Evolutionary conservation across 2,113 vertebrate genomes (phyloP).

Genomic region (Gavialis gangeticus): DNA sequence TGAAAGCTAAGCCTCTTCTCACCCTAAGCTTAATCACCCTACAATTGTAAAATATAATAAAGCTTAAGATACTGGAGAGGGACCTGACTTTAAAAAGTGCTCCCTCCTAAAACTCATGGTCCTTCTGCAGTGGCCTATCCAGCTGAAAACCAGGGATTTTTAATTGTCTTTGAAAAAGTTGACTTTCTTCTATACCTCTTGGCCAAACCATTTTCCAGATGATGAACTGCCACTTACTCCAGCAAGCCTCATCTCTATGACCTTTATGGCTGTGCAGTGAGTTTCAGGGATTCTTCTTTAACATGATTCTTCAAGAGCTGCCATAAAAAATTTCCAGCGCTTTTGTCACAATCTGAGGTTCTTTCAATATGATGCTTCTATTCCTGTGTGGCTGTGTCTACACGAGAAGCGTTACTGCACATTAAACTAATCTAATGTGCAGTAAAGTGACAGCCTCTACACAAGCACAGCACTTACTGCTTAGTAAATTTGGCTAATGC

Average conservation of each 20-base stretch:
- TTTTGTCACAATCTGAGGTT: neutral
- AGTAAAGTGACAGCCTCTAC: too few relatives aligned
- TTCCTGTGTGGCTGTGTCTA: too few relatives aligned
- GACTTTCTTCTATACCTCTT: neutral
- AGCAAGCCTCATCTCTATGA: neutral
- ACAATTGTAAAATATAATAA: neutral
- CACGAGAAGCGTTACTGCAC: too few relatives aligned
- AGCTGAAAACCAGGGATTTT: neutral
- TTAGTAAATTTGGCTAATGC: too few relatives aligned
- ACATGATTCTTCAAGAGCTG: neutral
- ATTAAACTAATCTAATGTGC: too few relatives aligned
- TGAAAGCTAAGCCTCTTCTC: neutral
- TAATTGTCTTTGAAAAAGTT: neutral
- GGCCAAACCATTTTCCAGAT: neutral
- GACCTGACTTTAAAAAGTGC: neutral
- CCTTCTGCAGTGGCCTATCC: neutral
- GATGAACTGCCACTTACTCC: neutral
- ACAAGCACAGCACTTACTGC: too few relatives aligned
- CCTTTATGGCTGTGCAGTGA: neutral
- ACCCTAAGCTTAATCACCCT: neutral
- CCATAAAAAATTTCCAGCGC: neutral
- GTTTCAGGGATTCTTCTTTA: neutral
- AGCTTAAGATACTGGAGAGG: neutral
- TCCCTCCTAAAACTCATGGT: neutral
- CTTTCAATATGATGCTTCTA: too few relatives aligned